Base-by-base conservation (phyloP, 2,888 invertebrate genomes). In the Xestoiulus laeticollis region DNA sequence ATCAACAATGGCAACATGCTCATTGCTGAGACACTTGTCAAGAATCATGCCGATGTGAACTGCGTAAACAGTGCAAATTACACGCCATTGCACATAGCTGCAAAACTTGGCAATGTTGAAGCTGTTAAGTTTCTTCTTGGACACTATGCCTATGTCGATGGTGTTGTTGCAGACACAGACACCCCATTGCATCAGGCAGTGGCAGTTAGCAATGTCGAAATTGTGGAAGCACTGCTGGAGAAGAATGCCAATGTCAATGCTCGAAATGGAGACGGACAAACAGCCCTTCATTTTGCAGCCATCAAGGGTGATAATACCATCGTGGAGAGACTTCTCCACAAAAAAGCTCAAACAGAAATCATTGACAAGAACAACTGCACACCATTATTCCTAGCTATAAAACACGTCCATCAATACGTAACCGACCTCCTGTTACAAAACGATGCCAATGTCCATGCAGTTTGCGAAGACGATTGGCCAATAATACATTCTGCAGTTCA, bases 181-280 rank as follows among this genome's bases (percentile, higher is more conserved):
- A 82, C 82, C 2, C 82, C 85, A 4, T 85, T 85, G 33, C 85
- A 85, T 32, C 16, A 33, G 16, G 85, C 85, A 22, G 85, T 43
- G 12, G 3, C 12, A 14, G 2, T 14, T 3, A n/a, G 43, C 6
- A 12, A 85, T 32, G n/a, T 43, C 1, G 38, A 32, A 32, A 38
- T 43, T 22, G 32, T 85, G 5, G 14, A 85, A 85, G 2, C 33
- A 38, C 33, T 85, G 33, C 12, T 32, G 14, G 14, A 10, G 14
- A 85, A 38, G 16, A 85, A 85, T 38, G 85, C 85, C 5, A 32
- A 38, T 32, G 85, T 85, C 43, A 38, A 16, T 85, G 85, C 85
- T n/a, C 12, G 3, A 14, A 38, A 85, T 16, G n/a, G 33, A 38
- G 4, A 32, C 2, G 19, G 19, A 0, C 22, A 38, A 22, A 85